Base-by-base conservation (phyloP, 1,140 invertebrate genomes). In the Cherax destructor region DNA sequence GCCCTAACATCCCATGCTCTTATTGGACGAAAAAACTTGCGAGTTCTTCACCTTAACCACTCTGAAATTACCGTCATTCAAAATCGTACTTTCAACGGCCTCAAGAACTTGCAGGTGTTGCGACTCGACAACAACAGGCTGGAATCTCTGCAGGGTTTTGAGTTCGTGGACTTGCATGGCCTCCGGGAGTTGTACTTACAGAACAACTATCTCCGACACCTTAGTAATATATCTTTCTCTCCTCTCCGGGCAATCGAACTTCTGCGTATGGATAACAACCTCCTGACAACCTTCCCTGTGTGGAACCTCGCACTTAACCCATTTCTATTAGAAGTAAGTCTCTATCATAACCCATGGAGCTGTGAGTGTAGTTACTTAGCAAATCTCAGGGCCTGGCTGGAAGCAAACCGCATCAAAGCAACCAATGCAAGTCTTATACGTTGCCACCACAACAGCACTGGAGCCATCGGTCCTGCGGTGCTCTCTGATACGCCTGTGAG, bases 11-110 rank as follows among this genome's bases (percentile, higher is more conserved):
- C 97, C 94, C 98, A 98, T 94, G 97, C 97, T 5, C 98, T 99
- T 94, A 97, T 99, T 92, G 98, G 98, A 1, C 96, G 98, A 92
- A 98, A 98, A 94, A 97, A 98, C 94, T 94, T 94, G 59, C 88
- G 97, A 88, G 96, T 97, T 18, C 94, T 99, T 0, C 98, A 96
- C 94, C 97, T 98, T 30, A 99, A 99, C 94, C 96, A 96, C 92
- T 98, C 97, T 93, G 96, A 96, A 61, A 97, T 99, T 91, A 97
- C 97, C 92, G 96, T 96, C 76, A 98, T 99, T 93, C 97, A 98
- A 94, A 99, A 99, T 94, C 96, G 97, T 93, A 98, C 98, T 5
- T 99, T 99, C 95, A 98, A 98, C 94, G 97, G 98, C 18, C 95
- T 99, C 80, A 96, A 96, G 93, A 96, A 97, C 81, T 95, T 99